Conservation (phyloP, 2,113 vertebrate genomes). For the Pogonocichla stellata region DNA sequence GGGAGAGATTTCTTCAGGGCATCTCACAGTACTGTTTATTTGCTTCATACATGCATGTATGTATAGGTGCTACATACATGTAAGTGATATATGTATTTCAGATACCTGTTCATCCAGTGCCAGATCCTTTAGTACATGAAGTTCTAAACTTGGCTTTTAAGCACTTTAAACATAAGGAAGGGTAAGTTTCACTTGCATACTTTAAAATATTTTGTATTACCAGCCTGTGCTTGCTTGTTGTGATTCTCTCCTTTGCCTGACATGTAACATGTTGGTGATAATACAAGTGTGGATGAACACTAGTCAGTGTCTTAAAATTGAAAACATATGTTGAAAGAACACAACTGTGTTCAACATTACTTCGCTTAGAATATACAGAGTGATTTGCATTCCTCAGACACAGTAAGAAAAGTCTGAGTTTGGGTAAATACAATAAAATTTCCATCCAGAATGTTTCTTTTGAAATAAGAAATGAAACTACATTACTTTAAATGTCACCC, state of each 20-base stretch:
- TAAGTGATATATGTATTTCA: slow-evolving; percentile 63
- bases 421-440: not conserved
- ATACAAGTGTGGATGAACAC: not conserved
- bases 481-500: not conserved
- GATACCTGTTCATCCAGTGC: slow-evolving; percentile 99
- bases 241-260: not conserved
- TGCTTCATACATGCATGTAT: not conserved
- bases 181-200: slow-evolving; percentile 74
- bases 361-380: not conserved
- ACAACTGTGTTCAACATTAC: not conserved
- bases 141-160: slow-evolving; percentile 99
- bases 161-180: slow-evolving; percentile 99
- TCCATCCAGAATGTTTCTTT: not conserved
- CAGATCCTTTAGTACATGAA: slow-evolving; percentile 98
- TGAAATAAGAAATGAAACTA: not conserved
- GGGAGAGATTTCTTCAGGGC: not conserved
- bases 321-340: not conserved
- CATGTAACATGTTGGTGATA: not conserved
- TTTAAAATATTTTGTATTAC: not conserved
- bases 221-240: not conserved
- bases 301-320: not conserved
- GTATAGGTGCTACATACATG: not conserved
- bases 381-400: not conserved
- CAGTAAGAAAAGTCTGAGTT: not conserved
- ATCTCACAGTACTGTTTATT: not conserved